phyloP scores from a whole-genome alignment of 2,888 invertebrate genomes.

The Sminthurides aquaticus region DNA sequence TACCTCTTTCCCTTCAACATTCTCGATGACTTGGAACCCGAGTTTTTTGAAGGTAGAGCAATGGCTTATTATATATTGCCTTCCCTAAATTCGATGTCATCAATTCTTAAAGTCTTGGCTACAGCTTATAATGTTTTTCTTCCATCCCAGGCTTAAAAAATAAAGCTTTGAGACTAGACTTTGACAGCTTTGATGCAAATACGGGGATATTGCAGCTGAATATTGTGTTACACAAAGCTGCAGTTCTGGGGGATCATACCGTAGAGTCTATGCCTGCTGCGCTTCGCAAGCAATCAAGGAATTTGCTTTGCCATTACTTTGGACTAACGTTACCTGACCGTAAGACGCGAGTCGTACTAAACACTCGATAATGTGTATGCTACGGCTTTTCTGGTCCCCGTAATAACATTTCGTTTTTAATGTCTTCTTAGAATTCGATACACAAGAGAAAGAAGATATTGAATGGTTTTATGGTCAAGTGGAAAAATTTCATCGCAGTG shows the following conservation, averaged over 20 bases:
- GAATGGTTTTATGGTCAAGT: slow-evolving; percentile 42
- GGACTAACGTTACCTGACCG: background rate
- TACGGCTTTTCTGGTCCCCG: no score
- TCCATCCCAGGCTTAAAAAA: no score
- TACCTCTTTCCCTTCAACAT: slow-evolving; percentile 23
- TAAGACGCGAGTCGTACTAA: no score
- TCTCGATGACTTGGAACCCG: background rate
- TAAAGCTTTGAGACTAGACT: no score
- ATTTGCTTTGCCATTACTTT: slow-evolving; percentile 1
- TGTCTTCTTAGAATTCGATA: slow-evolving; percentile 21
- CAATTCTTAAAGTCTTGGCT: no score
- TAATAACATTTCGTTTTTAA: no score
- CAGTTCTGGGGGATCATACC: background rate
- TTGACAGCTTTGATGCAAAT: background rate
- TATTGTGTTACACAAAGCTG: background rate
- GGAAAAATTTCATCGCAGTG: slow-evolving; percentile 34
- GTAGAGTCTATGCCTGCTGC: background rate
- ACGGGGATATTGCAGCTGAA: background rate
- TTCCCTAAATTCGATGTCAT: no score
- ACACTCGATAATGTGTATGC: no score
- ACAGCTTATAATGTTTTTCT: no score
- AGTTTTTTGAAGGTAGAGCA: slow-evolving; percentile 1
- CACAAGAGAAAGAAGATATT: slow-evolving; percentile 36
- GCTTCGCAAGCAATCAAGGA: background rate
- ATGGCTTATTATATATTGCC: no score